Conservation (phyloP, 2,888 invertebrate genomes). For the Hermaeophaga mercurialis region DNA sequence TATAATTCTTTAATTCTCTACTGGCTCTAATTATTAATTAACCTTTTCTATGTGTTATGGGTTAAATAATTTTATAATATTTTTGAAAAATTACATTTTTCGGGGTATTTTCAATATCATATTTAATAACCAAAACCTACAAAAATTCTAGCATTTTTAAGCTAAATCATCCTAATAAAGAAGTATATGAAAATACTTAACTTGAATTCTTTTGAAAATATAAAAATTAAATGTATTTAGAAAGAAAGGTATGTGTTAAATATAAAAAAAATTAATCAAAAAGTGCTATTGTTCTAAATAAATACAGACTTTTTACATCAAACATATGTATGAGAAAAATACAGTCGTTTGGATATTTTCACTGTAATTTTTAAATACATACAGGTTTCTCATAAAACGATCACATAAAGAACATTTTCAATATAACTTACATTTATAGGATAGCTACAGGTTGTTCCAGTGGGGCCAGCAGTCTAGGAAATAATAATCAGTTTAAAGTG, state of each 20-base stretch:
- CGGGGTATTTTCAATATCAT: no score
- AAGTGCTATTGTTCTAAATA: constrained; percentile 13
- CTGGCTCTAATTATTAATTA: no score
- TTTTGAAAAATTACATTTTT: no score
- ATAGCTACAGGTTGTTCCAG: constrained; percentile 14
- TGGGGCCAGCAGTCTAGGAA: constrained; percentile 9
- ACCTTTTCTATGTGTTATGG: no score
- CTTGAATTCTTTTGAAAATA: neutral
- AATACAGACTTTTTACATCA: neutral
- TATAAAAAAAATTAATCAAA: neutral
- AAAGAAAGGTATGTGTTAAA: constrained; percentile 1
- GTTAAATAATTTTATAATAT: no score
- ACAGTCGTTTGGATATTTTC: neutral
- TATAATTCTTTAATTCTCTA: no score
- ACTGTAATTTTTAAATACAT: neutral
- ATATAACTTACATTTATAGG: constrained; percentile 13
- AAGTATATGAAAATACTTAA: no score
- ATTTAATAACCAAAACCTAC: no score
- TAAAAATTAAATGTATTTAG: neutral
- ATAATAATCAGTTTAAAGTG: constrained; percentile 8
- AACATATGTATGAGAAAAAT: constrained; percentile 14
- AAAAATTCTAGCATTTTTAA: no score
- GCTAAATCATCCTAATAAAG: no score
- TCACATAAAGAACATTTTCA: constrained; percentile 1
- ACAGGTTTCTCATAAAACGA: neutral